Base-by-base conservation (phyloP, 64 coral and sea anemone genomes). In the Astreopora myriophthalma region DNA sequence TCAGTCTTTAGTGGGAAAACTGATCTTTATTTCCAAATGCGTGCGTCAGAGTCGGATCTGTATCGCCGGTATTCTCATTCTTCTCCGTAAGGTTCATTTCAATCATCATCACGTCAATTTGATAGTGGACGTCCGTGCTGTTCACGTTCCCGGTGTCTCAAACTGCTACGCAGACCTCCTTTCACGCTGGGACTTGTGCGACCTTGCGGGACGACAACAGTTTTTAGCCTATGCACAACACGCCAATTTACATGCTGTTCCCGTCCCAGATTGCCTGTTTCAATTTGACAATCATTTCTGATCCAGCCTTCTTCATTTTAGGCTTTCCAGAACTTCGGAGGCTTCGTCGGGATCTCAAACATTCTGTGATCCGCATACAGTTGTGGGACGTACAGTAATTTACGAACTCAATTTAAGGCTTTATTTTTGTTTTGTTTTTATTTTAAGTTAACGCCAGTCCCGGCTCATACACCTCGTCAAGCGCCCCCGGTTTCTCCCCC, bases 1-100 rank as follows among this genome's bases (percentile, higher is more conserved):
- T 19, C 88, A 77, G 4, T 89, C 49, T 34, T 13, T 89, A 5
- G 61, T 89, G 2, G 87, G 87, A 12, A 89, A 89, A 8, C 40
- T 89, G 49, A 25, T 71, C 1, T 79, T 89, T 24, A 49, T 89
- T 23, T 57, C 72, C 34, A 89, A 79, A 22, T 77, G 74, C 24
- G 87, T 79, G 16, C 49, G 34, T 13, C 84, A 67, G 16, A 89
- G 74, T 34, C 27, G 33, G 9, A 8, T 89, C 1, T 89, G 78
- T 26, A 28, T 88, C 10, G 48, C 29, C 0, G 28, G 74, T 0
- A 77, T 89, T 30, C 46, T 91, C 2, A 2, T n/a, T 38, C 28
- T 86, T 31, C 40, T 86, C 20, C 84, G 35, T 6, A 68, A 13
- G 12, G 10, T 48, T 11, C 1, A 71, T 14, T 65, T 68, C 61